phyloP scores from a whole-genome alignment of 2,113 vertebrate species.

The Mobula hypostoma region DNA sequence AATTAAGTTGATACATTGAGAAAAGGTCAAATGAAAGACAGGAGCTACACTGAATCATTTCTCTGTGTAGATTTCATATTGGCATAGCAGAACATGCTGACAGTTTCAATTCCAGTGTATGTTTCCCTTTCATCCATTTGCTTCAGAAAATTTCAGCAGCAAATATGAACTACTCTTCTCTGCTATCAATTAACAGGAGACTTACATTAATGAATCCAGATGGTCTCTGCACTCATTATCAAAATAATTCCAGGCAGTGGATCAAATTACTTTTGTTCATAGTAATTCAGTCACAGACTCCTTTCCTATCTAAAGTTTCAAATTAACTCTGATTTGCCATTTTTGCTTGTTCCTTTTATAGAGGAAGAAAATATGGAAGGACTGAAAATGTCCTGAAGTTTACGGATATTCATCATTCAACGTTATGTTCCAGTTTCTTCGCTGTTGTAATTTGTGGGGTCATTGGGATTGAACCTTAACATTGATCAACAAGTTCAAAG shows the following conservation, averaged over 20 bases:
- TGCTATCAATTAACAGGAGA: background rate
- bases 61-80: background rate
- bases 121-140: background rate
- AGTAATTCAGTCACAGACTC: background rate
- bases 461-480: background rate
- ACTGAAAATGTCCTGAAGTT: background rate
- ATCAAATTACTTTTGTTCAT: background rate
- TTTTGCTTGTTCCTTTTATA: background rate
- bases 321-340: background rate
- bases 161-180: background rate
- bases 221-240: background rate
- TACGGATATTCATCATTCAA: background rate
- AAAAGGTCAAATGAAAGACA: background rate
- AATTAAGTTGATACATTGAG: background rate
- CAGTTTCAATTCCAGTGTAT: background rate
- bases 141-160: background rate
- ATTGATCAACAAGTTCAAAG: background rate
- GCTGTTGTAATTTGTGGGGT: background rate
- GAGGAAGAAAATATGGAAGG: background rate
- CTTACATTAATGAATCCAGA: background rate
- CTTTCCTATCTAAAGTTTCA: background rate
- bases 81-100: background rate
- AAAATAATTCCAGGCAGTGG: background rate
- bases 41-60: background rate
- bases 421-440: background rate